Percentiles rank a stretch among this genome's conserved stretches.
These are phyloP conservation scores for Ctena decussata DNA, from an alignment of 2,888 invertebrate genomes.

Conservation along the genomic window DNA sequence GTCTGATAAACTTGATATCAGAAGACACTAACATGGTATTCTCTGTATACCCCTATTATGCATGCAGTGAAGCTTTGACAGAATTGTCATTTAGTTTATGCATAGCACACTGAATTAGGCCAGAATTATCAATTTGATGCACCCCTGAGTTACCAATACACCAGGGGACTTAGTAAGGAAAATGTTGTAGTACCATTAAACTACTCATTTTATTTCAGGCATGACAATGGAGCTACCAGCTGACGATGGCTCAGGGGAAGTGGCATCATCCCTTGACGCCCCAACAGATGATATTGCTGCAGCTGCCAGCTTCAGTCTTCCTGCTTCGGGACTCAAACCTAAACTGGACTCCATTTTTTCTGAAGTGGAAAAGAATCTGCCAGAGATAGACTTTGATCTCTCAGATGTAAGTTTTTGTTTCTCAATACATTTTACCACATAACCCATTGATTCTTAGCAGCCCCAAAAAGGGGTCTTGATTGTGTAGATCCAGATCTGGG, in stretches of 20 bases:
- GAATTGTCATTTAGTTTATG: neutral
- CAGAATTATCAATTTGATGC: neutral
- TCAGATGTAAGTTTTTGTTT: constrained; percentile 82
- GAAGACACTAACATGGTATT: neutral
- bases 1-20: too few species aligned
- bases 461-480: too few species aligned
- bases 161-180: neutral
- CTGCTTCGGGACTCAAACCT: constrained; percentile 78
- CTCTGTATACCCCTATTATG: neutral
- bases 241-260: neutral
- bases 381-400: constrained; percentile 84
- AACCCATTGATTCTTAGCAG: too few species aligned
- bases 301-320: constrained; percentile 12
- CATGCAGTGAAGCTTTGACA: neutral
- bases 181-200: neutral
- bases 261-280: neutral
- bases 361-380: constrained; percentile 83
- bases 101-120: neutral
- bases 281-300: neutral
- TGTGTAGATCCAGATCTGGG: too few species aligned
- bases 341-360: constrained; percentile 83
- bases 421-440: too few species aligned
- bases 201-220: neutral
- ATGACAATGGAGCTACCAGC: neutral
- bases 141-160: neutral